Evolutionary conservation across 2,888 invertebrate genomes (phyloP).

Genomic region (Cryptus viduatorius): DNA sequence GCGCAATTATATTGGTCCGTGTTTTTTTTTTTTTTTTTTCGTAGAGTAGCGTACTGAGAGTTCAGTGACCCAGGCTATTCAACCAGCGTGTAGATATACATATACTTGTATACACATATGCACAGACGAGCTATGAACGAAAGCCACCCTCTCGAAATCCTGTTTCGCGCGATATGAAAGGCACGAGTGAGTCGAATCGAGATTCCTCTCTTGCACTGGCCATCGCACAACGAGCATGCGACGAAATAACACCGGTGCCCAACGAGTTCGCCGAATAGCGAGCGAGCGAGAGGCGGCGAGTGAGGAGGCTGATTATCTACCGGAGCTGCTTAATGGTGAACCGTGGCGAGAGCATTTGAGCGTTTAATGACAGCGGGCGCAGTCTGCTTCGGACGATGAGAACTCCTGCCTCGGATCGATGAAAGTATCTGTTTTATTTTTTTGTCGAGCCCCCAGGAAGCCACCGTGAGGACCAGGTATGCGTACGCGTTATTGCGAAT

Average conservation of each 20-base stretch:
- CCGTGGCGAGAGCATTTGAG: conserved; percentile 53
- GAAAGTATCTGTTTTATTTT: conserved; percentile 54
- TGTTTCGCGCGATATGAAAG: conserved; percentile 72
- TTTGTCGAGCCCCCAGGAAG: background rate
- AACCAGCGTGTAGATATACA: conserved; percentile 19
- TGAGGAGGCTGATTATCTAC: conserved; percentile 60
- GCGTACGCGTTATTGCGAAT: conserved; percentile 55
- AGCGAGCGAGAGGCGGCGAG: conserved; percentile 12
- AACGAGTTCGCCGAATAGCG: conserved; percentile 61
- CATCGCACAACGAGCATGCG: conserved; percentile 43
- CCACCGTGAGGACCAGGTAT: background rate
- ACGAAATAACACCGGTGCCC: conserved; percentile 54
- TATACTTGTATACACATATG: conserved; percentile 6
- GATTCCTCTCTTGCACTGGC: conserved; percentile 22
- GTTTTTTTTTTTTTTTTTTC: background rate
- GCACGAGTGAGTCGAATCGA: conserved; percentile 60
- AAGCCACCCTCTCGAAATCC: conserved; percentile 71
- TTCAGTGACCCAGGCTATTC: conserved; percentile 46
- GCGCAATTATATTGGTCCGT: background rate
- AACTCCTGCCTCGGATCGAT: conserved; percentile 55
- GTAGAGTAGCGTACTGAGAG: conserved; percentile 7
- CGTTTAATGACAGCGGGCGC: conserved; percentile 58
- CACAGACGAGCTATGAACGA: conserved; percentile 16
- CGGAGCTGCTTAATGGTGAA: conserved; percentile 58
- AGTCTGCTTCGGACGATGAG: conserved; percentile 34